Base-by-base conservation (phyloP, 2,113 vertebrate species). In the Globicephala melas region DNA sequence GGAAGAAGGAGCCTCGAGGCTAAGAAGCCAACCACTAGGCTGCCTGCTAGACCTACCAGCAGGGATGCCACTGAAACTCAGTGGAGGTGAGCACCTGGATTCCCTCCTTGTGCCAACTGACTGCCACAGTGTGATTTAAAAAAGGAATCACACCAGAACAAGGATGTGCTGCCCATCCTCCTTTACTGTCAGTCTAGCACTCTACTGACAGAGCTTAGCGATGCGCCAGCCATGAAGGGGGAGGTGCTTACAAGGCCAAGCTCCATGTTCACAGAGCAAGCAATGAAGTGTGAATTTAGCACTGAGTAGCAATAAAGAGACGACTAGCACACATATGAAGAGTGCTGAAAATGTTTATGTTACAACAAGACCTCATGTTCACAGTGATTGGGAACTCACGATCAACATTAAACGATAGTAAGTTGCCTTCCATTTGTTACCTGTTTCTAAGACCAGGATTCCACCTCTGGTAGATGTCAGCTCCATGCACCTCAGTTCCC, bases 161-260 rank as follows among this genome's bases (percentile, higher is more conserved):
- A 41, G 13, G 36, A 91, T 83, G 53, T 12, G 31, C 63, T n/a
- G 9, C 2, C 28, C 65, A 18, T 12, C 9, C 31, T 74, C 36
- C 80, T 87, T 76, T 26, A 28, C 67, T 9, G 2, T 47, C 11
- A 21, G 67, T 33, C 81, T 28, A 70, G 18, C 13, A 1, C 23
- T 81, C 58, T 31, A 18, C 65, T 67, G 71, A 58, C 18, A 25
- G 26, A 76, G 50, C 10, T 62, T 26, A 38, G 36, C 33, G 15
- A 2, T 4, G 47, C 1, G 5, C 26, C 80, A 41, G 36, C 26
- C 33, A 5, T 38, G 17, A 33, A 8, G 4, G 8, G 8, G 1
- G 36, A 70, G 18, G 5, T 12, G 31, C 28, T 70, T 4, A 25
- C 2, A 36, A 55, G 9, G 47, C 8, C 55, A 47, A 15, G 6